A percentile compares a stretch with the other conserved stretches of the same genome.
phyloP scores from a whole-genome alignment of 2,888 invertebrate species.

The Odontocerum albicorne region DNA sequence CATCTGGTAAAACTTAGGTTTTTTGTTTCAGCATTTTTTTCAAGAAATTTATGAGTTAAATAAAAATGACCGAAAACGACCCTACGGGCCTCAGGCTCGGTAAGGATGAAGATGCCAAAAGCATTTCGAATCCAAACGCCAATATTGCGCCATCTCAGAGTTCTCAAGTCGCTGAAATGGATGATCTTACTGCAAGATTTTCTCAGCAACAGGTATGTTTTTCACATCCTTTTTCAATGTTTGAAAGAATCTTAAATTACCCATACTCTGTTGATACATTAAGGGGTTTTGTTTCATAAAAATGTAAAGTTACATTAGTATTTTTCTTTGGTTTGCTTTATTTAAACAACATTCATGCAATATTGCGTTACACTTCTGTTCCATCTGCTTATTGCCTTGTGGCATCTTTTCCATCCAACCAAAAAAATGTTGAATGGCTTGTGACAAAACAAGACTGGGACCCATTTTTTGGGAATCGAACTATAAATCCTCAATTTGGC shows the following conservation, averaged over 20 bases:
- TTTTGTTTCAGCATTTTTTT: conserved; percentile 13
- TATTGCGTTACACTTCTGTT: too few species aligned
- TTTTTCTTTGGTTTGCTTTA: too few species aligned
- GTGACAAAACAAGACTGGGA: too few species aligned
- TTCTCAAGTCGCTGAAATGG: conserved; percentile 24
- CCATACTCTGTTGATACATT: background rate
- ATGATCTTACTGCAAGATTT: conserved; percentile 32
- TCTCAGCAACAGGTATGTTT: conserved; percentile 33
- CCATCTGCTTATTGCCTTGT: too few species aligned
- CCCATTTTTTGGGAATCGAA: too few species aligned
- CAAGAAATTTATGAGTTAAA: conserved; percentile 26
- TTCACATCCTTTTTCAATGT: background rate
- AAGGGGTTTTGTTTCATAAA: too few species aligned
- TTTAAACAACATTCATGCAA: too few species aligned
- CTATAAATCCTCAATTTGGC: too few species aligned
- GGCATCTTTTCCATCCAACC: too few species aligned
- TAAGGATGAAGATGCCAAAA: conserved; percentile 22
- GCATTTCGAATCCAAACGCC: conserved; percentile 1
- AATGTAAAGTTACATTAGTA: too few species aligned
- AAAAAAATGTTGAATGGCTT: too few species aligned
- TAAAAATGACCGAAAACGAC: conserved; percentile 32
- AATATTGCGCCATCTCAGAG: conserved; percentile 9
- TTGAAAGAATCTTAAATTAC: background rate
- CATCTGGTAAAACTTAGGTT: background rate
- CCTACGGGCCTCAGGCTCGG: conserved; percentile 22